A percentile compares a stretch with the other conserved stretches of the same genome.
Conservation (phyloP, 2,888 invertebrate genomes). For the Cephus rjabovi region DNA sequence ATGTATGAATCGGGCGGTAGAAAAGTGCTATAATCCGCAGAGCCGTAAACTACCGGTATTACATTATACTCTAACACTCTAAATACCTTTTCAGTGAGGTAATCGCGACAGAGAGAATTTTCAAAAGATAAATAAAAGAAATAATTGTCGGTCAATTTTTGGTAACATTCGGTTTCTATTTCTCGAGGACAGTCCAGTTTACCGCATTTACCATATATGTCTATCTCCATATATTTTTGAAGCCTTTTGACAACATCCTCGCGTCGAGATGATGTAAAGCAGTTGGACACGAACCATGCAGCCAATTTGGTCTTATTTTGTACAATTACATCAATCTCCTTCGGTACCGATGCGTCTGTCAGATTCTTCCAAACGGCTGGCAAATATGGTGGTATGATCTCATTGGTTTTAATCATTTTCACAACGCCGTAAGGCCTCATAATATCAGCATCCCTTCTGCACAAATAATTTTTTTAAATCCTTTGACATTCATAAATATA, state of each 20-base stretch:
- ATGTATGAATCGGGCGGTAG: slow-evolving; percentile 70
- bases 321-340: neutral
- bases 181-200: slow-evolving; percentile 29
- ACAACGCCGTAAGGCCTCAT: slow-evolving; percentile 18
- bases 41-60: slow-evolving; percentile 77
- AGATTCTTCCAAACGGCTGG: slow-evolving; percentile 3
- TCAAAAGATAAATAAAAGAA: slow-evolving; percentile 77
- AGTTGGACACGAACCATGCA: slow-evolving; percentile 65
- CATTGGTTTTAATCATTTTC: slow-evolving; percentile 4
- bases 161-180: slow-evolving; percentile 54
- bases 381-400: slow-evolving; percentile 13
- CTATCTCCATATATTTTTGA: slow-evolving; percentile 67
- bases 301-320: slow-evolving; percentile 58
- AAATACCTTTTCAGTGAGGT: slow-evolving; percentile 74
- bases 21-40: slow-evolving; percentile 71
- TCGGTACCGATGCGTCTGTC: neutral
- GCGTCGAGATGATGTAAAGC: slow-evolving; percentile 57
- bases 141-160: slow-evolving; percentile 69
- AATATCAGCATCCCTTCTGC: slow-evolving; percentile 19
- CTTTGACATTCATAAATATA: neutral
- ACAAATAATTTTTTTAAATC: neutral
- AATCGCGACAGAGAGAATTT: slow-evolving; percentile 75
- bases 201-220: slow-evolving; percentile 56
- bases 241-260: slow-evolving; percentile 64
- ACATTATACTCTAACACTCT: slow-evolving; percentile 69